Conservation (phyloP, 2,797 vertebrate genomes). For the Etheostoma perlongum region DNA sequence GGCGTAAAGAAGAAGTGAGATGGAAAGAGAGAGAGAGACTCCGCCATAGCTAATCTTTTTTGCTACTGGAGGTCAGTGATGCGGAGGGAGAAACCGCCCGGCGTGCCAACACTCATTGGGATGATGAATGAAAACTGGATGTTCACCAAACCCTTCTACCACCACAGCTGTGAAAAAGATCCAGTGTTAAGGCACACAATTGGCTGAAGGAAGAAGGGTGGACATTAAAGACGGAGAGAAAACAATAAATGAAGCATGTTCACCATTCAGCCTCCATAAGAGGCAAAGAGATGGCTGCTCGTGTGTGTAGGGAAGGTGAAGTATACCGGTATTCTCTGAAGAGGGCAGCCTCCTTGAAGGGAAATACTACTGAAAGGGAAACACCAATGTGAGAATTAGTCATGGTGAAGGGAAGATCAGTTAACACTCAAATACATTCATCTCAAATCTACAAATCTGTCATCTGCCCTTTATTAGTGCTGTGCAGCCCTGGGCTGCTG, state of each 20-base stretch:
- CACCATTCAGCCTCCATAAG: constrained; percentile 29
- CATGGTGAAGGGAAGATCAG: not conserved
- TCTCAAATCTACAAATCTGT: not conserved
- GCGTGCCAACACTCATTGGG: constrained; percentile 25
- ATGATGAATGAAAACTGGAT: constrained; percentile 67
- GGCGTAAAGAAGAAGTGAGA: constrained; percentile 16
- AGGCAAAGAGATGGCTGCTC: not conserved
- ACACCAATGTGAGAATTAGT: not conserved
- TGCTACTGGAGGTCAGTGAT: constrained; percentile 29
- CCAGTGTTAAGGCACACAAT: not conserved
- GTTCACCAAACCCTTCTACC: constrained; percentile 46
- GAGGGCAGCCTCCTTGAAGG: constrained; percentile 21
- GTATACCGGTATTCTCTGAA: not conserved
- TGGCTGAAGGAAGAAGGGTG: not conserved
- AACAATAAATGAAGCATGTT: constrained; percentile 43
- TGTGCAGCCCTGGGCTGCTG: constrained; percentile 10
- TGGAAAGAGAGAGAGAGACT: constrained; percentile 21
- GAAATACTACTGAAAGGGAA: constrained; percentile 17
- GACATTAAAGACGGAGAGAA: constrained; percentile 14
- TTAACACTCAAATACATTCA: constrained; percentile 20
- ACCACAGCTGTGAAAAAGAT: not conserved
- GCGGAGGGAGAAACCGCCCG: constrained; percentile 22
- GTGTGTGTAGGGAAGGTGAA: not conserved
- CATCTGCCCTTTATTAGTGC: constrained; percentile 10
- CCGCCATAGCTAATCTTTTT: constrained; percentile 44